Evolutionary conservation across 2,113 vertebrate genomes (phyloP).

Genomic region (Spheniscus mendiculus): DNA sequence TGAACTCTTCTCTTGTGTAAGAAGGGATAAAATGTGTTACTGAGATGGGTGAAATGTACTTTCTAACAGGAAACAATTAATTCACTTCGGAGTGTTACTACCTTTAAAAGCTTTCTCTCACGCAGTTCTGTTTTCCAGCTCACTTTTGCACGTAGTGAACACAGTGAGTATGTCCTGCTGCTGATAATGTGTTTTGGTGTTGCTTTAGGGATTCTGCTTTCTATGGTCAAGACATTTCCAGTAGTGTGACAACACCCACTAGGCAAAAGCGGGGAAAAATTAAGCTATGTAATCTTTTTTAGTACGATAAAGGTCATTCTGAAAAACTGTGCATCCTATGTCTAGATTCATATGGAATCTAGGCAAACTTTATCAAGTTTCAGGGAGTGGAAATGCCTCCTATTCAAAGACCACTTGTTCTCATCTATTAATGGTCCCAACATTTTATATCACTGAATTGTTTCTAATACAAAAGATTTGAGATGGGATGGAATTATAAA

Average conservation of each 20-base stretch:
- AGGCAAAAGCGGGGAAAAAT: not conserved
- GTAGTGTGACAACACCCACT: not conserved
- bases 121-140: not conserved
- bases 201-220: not conserved
- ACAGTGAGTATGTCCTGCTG: accelerated
- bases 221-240: not conserved
- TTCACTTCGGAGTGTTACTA: not conserved
- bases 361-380: not conserved
- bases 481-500: not conserved
- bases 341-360: not conserved
- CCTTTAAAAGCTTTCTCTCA: not conserved
- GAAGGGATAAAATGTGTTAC: not conserved
- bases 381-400: not conserved
- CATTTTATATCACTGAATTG: not conserved
- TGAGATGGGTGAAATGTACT: not conserved
- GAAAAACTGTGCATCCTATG: not conserved
- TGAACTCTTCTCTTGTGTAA: not conserved
- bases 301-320: not conserved
- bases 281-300: not conserved
- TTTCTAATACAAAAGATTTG: not conserved
- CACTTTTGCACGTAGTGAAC: too few relatives aligned
- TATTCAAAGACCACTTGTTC: not conserved
- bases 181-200: accelerated
- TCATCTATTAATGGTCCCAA: not conserved
- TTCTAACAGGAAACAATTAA: not conserved